phyloP scores from a whole-genome alignment of 2,113 vertebrate species.

The Pedetes capensis region DNA sequence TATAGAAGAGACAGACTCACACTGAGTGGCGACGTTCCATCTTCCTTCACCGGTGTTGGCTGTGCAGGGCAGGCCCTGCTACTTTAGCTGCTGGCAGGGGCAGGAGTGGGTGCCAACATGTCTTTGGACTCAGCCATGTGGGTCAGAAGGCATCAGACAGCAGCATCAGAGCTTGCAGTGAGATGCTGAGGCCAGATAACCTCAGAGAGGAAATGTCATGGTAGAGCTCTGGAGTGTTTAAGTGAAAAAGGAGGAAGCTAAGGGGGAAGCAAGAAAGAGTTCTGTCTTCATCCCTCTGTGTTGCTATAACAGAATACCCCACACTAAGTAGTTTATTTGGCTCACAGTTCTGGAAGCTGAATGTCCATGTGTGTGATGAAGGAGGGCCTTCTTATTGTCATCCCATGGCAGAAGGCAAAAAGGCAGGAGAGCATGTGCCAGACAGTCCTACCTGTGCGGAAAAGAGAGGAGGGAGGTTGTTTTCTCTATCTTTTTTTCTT shows the following conservation, averaged over 20 bases:
- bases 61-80: background rate
- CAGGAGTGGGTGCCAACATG: accelerated
- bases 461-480: background rate
- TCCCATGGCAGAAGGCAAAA: background rate
- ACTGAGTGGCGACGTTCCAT: background rate
- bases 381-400: background rate
- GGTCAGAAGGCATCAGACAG: background rate
- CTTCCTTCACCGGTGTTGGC: background rate
- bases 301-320: background rate
- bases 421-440: no score
- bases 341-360: background rate
- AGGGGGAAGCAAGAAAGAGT: background rate
- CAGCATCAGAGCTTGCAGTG: background rate
- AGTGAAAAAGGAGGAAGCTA: background rate
- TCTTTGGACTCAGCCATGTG: background rate
- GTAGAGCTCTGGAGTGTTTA: background rate
- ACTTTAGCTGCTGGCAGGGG: background rate
- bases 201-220: background rate
- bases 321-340: background rate
- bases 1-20: accelerated
- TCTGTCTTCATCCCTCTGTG: background rate
- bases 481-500: background rate
- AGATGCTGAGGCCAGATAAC: background rate
- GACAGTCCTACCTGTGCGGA: background rate
- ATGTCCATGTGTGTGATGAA: no score